Evolutionary conservation across 1,140 invertebrate species (phyloP), one percentile per base, ranked within the genome.

Genomic region (Brachionus calyciflorus): DNA sequence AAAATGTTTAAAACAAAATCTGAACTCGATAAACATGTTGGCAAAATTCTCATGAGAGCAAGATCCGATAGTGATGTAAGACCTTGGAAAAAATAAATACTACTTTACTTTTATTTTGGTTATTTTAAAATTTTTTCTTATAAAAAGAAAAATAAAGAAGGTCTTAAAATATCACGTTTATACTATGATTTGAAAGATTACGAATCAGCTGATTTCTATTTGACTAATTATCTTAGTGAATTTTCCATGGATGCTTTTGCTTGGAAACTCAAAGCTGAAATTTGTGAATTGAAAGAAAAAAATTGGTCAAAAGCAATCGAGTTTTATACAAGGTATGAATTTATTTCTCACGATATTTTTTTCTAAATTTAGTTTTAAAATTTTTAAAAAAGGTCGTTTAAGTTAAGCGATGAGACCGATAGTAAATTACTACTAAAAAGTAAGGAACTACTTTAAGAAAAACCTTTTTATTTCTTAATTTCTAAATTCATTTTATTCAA

Each of bases 111-210:
- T 55, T 28, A n/a, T 37, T 60, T 60, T 37, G 14, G n/a, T 2
- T 33, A 12, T 40, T 40, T 33, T 60, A 17, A 37, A 33, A 33
- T 21, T 60, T 60, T 60, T 33, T 14, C 1, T 37, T 9, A 5
- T 37, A 37, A 37, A 3, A 0, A 65, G 60, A 65, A 65, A 65
- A 65, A 65, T 65, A 73, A 55, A 51, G 69, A 73, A 55, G 69
- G 69, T n/a, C 30, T 73, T 10, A 73, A 73, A 14, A 73, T 73
- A n/a, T 24, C 69, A 21, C 46, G 48, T 17, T 46, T 73, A 12
- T 73, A 73, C 17, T 51, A 33, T 51, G 69, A 73, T 73, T 26
- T 73, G 5, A 55, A 73, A 46, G 69, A 73, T 24, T 73, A n/a
- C 46, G 51, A 73, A 14, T 21, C 46, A 30, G 69, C 69, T 40